phyloP scores from a whole-genome alignment of 2,797 vertebrate species.

The Threskiornis aethiopicus region DNA sequence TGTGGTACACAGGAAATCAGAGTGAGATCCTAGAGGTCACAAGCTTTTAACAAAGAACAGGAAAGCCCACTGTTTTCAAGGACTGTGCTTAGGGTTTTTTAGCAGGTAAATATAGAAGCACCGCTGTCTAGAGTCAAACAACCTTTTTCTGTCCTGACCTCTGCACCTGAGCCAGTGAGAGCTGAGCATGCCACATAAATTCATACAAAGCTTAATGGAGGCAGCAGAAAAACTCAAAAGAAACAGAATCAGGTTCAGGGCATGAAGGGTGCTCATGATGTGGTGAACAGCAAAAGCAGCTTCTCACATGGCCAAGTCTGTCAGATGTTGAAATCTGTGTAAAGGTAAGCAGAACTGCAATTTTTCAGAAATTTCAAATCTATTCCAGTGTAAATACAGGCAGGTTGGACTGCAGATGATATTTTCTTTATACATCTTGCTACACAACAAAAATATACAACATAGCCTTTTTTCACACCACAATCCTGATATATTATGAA shows the following conservation, averaged over 20 bases:
- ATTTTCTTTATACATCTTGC: background rate
- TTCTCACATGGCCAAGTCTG: background rate
- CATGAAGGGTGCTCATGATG: background rate
- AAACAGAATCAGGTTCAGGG: background rate
- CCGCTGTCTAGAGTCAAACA: background rate
- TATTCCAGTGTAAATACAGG: background rate
- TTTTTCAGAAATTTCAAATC: background rate
- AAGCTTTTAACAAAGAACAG: background rate
- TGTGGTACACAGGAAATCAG: background rate
- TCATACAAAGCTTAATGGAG: background rate
- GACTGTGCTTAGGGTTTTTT: background rate
- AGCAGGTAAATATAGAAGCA: background rate
- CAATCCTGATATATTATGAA: background rate
- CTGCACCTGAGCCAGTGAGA: background rate
- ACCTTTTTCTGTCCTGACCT: background rate
- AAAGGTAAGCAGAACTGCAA: background rate
- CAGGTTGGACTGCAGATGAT: background rate
- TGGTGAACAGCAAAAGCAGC: background rate
- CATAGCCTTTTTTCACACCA: background rate
- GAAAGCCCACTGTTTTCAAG: background rate
- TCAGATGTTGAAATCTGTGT: background rate
- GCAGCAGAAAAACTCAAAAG: background rate
- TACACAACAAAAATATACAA: background rate
- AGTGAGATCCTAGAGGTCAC: background rate
- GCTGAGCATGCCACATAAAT: background rate